These are phyloP conservation scores for Callocephalon fimbriatum DNA, from an alignment of 2,113 vertebrate species.

Conservation along the genomic window DNA sequence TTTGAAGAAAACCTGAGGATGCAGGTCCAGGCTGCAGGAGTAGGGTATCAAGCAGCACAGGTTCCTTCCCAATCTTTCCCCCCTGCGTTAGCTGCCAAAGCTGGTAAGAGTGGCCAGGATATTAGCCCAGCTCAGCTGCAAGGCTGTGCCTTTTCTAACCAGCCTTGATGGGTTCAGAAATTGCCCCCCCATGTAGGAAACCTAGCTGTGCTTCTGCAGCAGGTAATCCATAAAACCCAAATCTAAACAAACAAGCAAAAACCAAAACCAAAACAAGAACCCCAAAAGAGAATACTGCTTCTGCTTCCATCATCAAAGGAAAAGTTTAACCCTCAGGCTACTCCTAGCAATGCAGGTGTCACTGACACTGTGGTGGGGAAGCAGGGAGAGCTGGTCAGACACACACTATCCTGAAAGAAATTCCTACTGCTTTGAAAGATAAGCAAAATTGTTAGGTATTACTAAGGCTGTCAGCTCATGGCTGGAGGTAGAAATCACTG, in stretches of 20 bases:
- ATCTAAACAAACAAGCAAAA: neutral
- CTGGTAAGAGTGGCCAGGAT: neutral
- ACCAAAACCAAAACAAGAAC: neutral
- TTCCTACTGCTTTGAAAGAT: neutral
- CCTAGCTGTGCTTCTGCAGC: neutral
- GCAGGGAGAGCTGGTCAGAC: neutral
- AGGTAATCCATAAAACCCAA: neutral
- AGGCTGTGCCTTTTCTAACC: neutral
- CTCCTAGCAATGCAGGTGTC: neutral
- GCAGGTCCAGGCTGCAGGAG: neutral
- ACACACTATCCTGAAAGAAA: neutral
- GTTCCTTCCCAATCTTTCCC: neutral
- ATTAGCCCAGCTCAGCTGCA: neutral
- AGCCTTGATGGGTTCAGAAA: neutral
- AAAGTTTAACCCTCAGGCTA: neutral
- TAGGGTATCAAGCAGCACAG: neutral
- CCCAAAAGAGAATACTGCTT: neutral
- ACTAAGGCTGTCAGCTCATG: constrained; percentile 75
- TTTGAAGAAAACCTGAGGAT: neutral
- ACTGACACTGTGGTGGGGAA: neutral
- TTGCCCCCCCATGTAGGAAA: neutral
- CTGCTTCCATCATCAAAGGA: neutral
- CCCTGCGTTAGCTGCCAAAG: neutral
- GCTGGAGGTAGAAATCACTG: constrained; percentile 78
- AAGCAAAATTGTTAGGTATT: constrained; percentile 57